Evolutionary conservation across 1,140 invertebrate genomes (phyloP).

Genomic region (Dolichoris vasculosae): DNA sequence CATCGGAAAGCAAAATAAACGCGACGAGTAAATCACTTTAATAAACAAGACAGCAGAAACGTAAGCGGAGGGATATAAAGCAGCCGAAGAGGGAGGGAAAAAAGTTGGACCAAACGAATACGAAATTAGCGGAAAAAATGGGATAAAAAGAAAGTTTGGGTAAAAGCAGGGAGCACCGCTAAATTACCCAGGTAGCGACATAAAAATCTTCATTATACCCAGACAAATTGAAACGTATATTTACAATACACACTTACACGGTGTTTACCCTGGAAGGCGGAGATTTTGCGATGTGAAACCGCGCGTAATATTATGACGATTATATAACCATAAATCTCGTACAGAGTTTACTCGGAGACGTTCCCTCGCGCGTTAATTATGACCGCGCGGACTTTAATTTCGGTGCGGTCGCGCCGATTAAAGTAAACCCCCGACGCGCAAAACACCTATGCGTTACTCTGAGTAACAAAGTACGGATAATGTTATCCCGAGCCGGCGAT

Average conservation of each 20-base stretch:
- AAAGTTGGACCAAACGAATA: background rate
- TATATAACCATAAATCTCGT: conserved; percentile 29
- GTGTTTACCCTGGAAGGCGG: no score
- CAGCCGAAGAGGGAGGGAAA: background rate
- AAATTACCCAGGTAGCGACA: background rate
- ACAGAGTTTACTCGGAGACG: background rate
- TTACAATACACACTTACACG: background rate
- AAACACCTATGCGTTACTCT: background rate
- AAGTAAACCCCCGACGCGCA: background rate
- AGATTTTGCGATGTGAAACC: background rate
- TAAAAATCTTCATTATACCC: background rate
- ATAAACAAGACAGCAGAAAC: background rate
- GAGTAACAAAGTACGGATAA: background rate
- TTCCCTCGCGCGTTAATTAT: background rate
- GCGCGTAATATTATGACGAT: conserved; percentile 32
- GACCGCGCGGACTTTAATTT: conserved; percentile 12
- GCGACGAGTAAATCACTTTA: background rate
- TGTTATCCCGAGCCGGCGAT: background rate
- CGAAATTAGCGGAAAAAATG: background rate
- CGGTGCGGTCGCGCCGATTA: background rate
- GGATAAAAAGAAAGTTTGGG: no score
- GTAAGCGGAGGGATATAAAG: background rate
- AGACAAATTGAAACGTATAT: background rate
- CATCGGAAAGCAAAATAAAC: background rate
- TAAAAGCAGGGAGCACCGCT: background rate